Evolutionary conservation across 2,888 invertebrate genomes (phyloP), one percentile per base, ranked within the genome.

Genomic region (Drosophila macrothrix): DNA sequence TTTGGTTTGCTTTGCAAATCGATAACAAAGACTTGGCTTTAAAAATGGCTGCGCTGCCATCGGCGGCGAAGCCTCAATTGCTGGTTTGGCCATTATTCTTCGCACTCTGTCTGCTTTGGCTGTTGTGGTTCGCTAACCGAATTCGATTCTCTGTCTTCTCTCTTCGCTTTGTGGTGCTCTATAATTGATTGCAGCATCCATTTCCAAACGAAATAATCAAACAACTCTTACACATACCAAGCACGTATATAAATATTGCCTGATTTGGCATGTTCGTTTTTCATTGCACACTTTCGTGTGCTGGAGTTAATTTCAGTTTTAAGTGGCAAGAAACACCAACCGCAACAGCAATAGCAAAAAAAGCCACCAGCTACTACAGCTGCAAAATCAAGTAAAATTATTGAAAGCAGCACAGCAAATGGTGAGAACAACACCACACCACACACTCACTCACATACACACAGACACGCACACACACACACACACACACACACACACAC

Each of bases 111-210:
- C 22, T 22, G 14, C 43, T 77, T 50, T 55, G 60, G 41, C 67
- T 60, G 52, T 19, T 60, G 52, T 28, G 63, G 65, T 55, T 65
- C 46, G 37, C 65, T 49, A 82, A 87, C 69, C 73, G 77, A 67
- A 77, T 76, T 77, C 71, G 65, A 68, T 70, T 69, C 63, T 22
- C 70, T 62, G 29, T 55, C 39, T 52, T 52, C 28, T 39, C 54
- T 70, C 22, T 49, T 63, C 49, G 65, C 59, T 68, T 71, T 73
- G 83, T 63, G 84, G 62, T 68, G 66, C 63, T 66, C 76, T 74
- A 78, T 84, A 88, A 90, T 90, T 87, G 84, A 88, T 88, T 84
- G 88, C 84, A 79, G 76, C 84, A 81, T 87, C 90, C 89, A 84
- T 90, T 86, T 79, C 69, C 72, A 73, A 82, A 81, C 90, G 81